Base-by-base conservation (phyloP, 64 coral and sea anemone genomes). In the Dendrophyllia cribrosa region DNA sequence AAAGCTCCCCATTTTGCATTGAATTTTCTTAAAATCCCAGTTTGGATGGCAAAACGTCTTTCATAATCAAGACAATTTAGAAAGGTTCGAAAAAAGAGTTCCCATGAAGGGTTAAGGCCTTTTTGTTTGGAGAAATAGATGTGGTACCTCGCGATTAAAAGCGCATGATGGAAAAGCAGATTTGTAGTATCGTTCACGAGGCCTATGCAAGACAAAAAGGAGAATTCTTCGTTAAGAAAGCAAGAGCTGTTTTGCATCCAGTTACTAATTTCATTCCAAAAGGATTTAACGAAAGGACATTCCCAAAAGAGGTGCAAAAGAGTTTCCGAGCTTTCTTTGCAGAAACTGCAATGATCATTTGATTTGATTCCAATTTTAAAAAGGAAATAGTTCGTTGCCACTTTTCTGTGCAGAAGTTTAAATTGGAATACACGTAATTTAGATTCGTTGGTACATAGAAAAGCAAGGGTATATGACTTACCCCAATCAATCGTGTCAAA, bases 361-460 rank as follows among this genome's bases (percentile, higher is more conserved):
- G 59, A 7, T 43, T 22, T n/a, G 20, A 66, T 43, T 22, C 64
- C 64, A 44, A 66, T 19, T 83, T 61, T 83, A 56, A 65, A 65
- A 48, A 66, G 34, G 48, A 84, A 84, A 84, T 59, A 66, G 6
- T 84, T 84, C 9, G 59, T 50, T 84, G 13, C 21, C 16, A 84
- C 17, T 67, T 43, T 84, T 84, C 59, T 84, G 65, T 84, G 80
- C 11, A 84, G 59, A 21, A 45, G 65, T 63, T 84, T 84, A 84
- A 84, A 84, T 15, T 84, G 80, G 65, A 84, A 84, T 17, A 64
- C 61, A 2, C 10, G 20, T 80, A 21, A n/a, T 80, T 82, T 82
- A 59, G 53, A 82, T 23, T 23, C 21, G 24, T 24, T 23, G 69
- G 34, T 23, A 22, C 65, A 68, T 25, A 68, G 15, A 68, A 68